phyloP scores from a whole-genome alignment of 2,797 vertebrate genomes.

The Tragopan temminckii region DNA sequence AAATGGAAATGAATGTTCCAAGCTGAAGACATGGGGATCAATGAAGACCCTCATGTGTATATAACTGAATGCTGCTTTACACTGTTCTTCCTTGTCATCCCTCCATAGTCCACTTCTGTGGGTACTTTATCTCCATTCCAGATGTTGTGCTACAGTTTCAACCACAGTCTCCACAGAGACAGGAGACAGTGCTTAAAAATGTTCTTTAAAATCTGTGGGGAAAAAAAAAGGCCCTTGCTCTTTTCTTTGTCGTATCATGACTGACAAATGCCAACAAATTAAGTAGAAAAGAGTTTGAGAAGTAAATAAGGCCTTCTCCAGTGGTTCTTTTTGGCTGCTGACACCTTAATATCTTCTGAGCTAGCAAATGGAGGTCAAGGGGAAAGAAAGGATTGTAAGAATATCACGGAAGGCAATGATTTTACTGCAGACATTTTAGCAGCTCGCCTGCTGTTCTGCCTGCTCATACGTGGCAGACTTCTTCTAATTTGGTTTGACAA shows the following conservation, averaged over 20 bases:
- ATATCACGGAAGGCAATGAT: not conserved
- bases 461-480: not conserved
- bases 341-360: conserved; percentile 1
- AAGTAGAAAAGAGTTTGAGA: not conserved
- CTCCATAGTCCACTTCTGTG: not conserved
- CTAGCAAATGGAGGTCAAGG: conserved; percentile 13
- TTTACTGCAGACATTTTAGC: conserved; percentile 42
- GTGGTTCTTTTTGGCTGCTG: not conserved
- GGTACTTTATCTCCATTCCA: not conserved
- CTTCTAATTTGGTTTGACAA: conserved; percentile 74
- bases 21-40: not conserved
- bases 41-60: not conserved
- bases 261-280: not conserved
- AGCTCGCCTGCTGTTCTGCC: conserved; percentile 43
- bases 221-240: not conserved
- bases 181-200: not conserved
- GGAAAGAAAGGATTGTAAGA: not conserved
- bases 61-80: not conserved
- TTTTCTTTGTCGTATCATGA: not conserved
- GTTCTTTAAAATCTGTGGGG: not conserved
- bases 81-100: not conserved
- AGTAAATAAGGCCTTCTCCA: conserved; percentile 6
- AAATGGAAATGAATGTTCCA: not conserved
- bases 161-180: not conserved
- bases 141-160: not conserved